Conservation (phyloP, 2,797 vertebrate species). For the Spondyliosoma cantharus region DNA sequence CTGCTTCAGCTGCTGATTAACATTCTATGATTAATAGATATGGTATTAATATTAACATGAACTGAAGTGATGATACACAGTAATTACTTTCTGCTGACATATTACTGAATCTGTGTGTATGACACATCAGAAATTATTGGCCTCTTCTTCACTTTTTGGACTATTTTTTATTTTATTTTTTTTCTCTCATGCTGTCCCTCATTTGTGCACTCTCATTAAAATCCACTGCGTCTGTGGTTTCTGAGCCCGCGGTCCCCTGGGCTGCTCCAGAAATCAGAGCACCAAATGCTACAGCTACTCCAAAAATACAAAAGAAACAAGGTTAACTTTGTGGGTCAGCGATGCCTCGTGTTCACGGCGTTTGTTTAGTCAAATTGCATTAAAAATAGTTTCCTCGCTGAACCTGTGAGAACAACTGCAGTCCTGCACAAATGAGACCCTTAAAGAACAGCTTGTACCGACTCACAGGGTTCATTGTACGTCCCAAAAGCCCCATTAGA, state of each 20-base stretch:
- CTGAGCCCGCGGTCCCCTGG: slow-evolving; percentile 46
- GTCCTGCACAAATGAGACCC: slow-evolving; percentile 38
- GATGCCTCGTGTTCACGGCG: slow-evolving; percentile 18
- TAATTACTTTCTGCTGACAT: slow-evolving; percentile 15
- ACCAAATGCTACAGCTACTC: slow-evolving; percentile 50
- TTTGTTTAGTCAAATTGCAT: slow-evolving; percentile 42
- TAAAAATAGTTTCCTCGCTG: slow-evolving; percentile 3
- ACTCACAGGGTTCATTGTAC: slow-evolving; percentile 13
- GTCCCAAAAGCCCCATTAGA: not conserved
- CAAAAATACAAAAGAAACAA: slow-evolving; percentile 69
- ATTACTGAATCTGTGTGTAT: slow-evolving; percentile 22
- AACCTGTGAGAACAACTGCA: slow-evolving; percentile 6
- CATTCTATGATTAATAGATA: not conserved
- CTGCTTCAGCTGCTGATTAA: not conserved
- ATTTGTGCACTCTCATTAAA: slow-evolving; percentile 53
- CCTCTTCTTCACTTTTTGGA: not conserved
- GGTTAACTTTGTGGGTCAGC: slow-evolving; percentile 67
- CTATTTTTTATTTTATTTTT: not conserved
- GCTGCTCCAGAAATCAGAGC: slow-evolving; percentile 52
- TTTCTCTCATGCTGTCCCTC: slow-evolving; percentile 23
- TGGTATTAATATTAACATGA: not conserved
- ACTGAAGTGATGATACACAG: not conserved
- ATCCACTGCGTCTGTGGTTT: slow-evolving; percentile 28
- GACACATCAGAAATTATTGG: slow-evolving; percentile 19
- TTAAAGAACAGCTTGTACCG: slow-evolving; percentile 9